Percentiles rank a stretch among this genome's conserved stretches.
These are phyloP conservation scores for Amblyopsis rosae DNA, from an alignment of 2,113 vertebrate species.

Conservation along the genomic window DNA sequence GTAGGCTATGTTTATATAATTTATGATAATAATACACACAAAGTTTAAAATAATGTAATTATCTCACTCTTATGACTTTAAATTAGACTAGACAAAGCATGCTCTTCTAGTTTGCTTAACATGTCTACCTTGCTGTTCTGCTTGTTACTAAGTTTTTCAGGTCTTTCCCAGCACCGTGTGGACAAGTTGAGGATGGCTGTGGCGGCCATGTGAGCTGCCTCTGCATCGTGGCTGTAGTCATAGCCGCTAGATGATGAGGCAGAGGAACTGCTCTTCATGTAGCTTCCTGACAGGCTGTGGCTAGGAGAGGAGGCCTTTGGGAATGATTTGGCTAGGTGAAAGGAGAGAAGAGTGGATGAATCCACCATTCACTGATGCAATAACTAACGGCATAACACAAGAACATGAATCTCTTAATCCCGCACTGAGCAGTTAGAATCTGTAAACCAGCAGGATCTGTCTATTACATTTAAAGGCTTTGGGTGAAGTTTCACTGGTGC, in stretches of 20 bases:
- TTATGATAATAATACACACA: too few species aligned
- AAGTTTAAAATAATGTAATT: too few species aligned
- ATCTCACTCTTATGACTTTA: not conserved
- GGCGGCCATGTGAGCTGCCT: conserved; percentile 97
- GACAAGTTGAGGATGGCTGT: conserved; percentile 98
- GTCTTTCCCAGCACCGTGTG: conserved; percentile 98
- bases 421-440: not conserved
- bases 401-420: too few species aligned
- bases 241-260: conserved; percentile 85
- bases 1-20: too few species aligned
- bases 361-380: not conserved
- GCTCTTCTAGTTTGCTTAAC: not conserved
- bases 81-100: not conserved
- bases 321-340: conserved; percentile 82
- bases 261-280: conserved; percentile 81
- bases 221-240: conserved; percentile 93
- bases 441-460: conserved; percentile 10
- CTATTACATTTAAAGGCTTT: conserved; percentile 98
- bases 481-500: conserved; percentile 90
- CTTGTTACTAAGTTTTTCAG: conserved; percentile 91
- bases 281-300: conserved; percentile 83
- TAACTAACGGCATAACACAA: not conserved
- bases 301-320: conserved; percentile 86
- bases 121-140: conserved; percentile 83
- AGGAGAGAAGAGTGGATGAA: not conserved